Base-by-base conservation (phyloP, 2,888 invertebrate genomes). In the Tetrapedia diversipes region DNA sequence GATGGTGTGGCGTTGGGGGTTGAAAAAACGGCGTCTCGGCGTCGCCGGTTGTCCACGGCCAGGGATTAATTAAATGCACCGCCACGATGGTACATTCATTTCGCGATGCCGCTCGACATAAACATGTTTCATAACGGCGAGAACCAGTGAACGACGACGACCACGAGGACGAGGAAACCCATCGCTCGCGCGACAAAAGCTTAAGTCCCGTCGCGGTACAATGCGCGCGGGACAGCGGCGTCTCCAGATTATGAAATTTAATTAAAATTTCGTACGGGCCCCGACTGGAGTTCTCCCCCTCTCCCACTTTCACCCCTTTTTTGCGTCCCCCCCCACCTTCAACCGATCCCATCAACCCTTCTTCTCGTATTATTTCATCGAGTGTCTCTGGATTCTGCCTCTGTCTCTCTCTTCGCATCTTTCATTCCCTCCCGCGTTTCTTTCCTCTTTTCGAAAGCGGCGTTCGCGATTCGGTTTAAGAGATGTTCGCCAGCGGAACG, bases 211-310 rank as follows among this genome's bases (percentile, higher is more conserved):
- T 54, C 49, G 27, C 47, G 56, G 60, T 60, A 81, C 76, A 81
- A 81, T 82, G 61, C 61, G 61, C 61, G 67, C 66, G 75, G 69
- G 82, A 76, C 81, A 70, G 59, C 80, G 78, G 79, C 80, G 76
- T 79, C 77, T 79, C 81, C 67, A 70, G 83, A 86, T 85, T 80
- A 77, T 77, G 84, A 85, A 86, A 87, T 88, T 86, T 88, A 85
- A 87, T 88, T 87, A 87, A 88, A 87, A 88, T 86, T 86, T 87
- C 82, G 81, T 78, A 74, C 79, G 67, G 59, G 41, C 16, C 34
- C 66, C 53, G 57, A 37, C 67, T 68, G 71, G 69, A 43, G 45
- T 4, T n/a, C 22, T 6, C 41, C 34, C 41, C 10, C 45, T 29
- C 22, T 57, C 8, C 53, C 27, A 41, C 29, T 24, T 3, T 19